Conservation (phyloP, 2,113 vertebrate genomes). For the Trogon melanurus region DNA sequence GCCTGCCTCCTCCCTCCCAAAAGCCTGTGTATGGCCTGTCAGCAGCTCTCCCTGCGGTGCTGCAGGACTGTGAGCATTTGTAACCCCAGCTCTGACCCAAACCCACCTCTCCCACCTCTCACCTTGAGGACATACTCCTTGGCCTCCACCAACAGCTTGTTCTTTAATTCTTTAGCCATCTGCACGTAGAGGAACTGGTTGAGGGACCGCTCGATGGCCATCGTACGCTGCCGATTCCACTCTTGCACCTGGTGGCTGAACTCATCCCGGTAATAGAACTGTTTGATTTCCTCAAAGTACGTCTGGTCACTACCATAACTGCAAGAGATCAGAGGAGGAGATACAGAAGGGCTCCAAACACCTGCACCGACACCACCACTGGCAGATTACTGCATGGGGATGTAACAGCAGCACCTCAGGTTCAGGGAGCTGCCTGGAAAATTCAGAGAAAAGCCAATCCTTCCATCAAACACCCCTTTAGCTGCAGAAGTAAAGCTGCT, state of each 20-base stretch:
- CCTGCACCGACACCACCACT: not conserved
- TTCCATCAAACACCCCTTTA: not conserved
- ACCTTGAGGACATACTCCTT: conserved; percentile 97
- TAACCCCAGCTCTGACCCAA: not conserved
- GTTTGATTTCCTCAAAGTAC: conserved; percentile 98
- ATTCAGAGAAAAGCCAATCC: not conserved
- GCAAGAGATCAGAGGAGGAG: not conserved
- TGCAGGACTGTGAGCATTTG: not conserved
- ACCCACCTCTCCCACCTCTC: not conserved
- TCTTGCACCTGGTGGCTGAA: conserved; percentile 99
- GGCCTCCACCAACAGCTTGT: conserved; percentile 92
- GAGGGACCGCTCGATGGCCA: conserved; percentile 92
- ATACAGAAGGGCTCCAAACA: not conserved
- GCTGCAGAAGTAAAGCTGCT: not conserved
- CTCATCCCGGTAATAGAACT: conserved; percentile 98
- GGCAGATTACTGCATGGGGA: not conserved
- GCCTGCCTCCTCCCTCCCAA: not conserved
- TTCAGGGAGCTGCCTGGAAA: not conserved
- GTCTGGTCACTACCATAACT: conserved; percentile 95
- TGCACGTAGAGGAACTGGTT: conserved; percentile 96
- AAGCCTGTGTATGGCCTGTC: too few relatives aligned
- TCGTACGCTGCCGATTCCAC: conserved; percentile 95
- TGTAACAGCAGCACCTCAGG: not conserved
- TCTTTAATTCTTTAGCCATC: conserved; percentile 98
- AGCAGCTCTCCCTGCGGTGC: not conserved